Evolutionary conservation across 2,113 vertebrate genomes (phyloP).

Genomic region (Clinocottus analis): DNA sequence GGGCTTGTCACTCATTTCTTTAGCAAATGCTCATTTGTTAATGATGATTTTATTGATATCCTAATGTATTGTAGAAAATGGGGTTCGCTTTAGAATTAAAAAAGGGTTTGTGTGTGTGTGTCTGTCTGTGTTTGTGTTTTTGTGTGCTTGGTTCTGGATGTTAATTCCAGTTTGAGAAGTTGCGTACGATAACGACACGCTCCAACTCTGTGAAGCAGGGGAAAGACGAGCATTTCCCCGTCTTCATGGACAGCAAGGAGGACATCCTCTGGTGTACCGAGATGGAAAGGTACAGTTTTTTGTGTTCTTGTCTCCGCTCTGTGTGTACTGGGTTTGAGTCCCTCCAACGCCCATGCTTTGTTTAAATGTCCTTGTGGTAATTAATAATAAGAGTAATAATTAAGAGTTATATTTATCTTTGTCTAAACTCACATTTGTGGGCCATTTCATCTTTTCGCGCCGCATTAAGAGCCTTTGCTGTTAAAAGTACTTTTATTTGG

Average conservation of each 20-base stretch:
- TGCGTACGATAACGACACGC: conserved; percentile 99
- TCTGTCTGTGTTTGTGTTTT: conserved; percentile 56
- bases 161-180: conserved; percentile 96
- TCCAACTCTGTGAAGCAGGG: conserved; percentile 99
- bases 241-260: conserved; percentile 99
- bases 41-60: neutral
- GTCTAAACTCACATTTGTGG: too few relatives aligned
- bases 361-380: neutral
- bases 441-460: neutral
- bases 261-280: conserved; percentile 99
- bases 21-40: neutral
- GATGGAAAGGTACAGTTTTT: conserved; percentile 93
- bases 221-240: conserved; percentile 99
- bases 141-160: conserved; percentile 71
- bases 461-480: neutral
- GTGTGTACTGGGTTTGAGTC: neutral
- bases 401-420: too few relatives aligned
- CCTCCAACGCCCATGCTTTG: neutral
- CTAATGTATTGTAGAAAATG: neutral
- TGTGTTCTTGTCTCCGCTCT: neutral
- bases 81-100: conserved; percentile 63
- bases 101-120: conserved; percentile 47
- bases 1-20: neutral
- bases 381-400: too few relatives aligned
- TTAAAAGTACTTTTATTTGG: neutral